These are phyloP conservation scores for Muscidifurax raptorellus DNA, from an alignment of 1,140 invertebrate genomes.

Conservation along the genomic window DNA sequence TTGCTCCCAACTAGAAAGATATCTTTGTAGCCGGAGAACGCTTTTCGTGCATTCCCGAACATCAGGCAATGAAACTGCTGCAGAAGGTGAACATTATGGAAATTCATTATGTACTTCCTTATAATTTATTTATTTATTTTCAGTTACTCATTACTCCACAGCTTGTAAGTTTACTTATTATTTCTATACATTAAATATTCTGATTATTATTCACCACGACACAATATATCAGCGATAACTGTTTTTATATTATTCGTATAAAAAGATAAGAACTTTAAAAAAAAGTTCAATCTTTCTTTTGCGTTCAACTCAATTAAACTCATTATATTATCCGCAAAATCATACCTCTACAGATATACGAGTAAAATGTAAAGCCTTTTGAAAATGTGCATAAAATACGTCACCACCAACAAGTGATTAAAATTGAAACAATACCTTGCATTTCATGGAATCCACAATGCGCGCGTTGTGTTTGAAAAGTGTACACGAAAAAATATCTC, in stretches of 20 bases:
- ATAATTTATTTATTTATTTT: background rate
- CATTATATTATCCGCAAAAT: background rate
- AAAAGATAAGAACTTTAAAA: too few species aligned
- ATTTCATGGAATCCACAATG: background rate
- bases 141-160: background rate
- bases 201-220: background rate
- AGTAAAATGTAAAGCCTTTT: background rate
- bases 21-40: conserved; percentile 27
- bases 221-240: background rate
- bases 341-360: background rate
- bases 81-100: conserved; percentile 38
- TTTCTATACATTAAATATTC: background rate
- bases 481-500: too few species aligned
- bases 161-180: conserved; percentile 3
- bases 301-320: background rate
- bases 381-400: background rate
- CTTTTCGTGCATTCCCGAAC: conserved; percentile 21
- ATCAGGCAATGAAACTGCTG: conserved; percentile 10
- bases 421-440: background rate
- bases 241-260: too few species aligned
- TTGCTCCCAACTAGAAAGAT: conserved; percentile 4
- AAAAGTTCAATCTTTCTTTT: background rate
- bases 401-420: background rate
- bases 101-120: background rate
- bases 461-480: too few species aligned